A percentile compares a stretch with the other conserved stretches of the same genome.
Conservation (phyloP, 2,797 vertebrate genomes). For the Pangasius macronema region DNA sequence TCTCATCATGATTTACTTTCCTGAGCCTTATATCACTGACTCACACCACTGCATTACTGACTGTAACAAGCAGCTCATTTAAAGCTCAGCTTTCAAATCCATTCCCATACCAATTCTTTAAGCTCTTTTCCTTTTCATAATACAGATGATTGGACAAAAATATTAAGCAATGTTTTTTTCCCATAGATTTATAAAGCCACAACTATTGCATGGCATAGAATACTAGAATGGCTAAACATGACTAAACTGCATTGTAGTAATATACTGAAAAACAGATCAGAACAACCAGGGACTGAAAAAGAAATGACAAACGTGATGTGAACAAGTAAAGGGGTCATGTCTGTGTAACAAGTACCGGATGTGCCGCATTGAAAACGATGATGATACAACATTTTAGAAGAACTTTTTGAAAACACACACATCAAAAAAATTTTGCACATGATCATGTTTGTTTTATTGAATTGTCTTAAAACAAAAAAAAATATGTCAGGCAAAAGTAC, state of each 20-base stretch:
- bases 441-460: slow-evolving; percentile 52
- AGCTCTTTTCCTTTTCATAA: background rate
- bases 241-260: background rate
- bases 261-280: background rate
- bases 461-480: slow-evolving; percentile 31
- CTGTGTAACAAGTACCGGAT: background rate
- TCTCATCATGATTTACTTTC: background rate
- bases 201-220: background rate
- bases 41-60: background rate
- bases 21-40: background rate
- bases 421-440: slow-evolving; percentile 27
- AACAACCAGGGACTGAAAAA: background rate
- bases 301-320: background rate
- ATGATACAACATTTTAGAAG: background rate
- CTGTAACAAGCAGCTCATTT: background rate
- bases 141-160: background rate
- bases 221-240: background rate
- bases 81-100: background rate
- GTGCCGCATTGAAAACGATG: slow-evolving; percentile 25
- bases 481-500: slow-evolving; percentile 21
- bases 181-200: background rate
- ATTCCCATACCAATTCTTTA: background rate
- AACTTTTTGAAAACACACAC: slow-evolving; percentile 9
- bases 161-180: background rate
- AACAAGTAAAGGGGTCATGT: background rate